These are phyloP conservation scores for Burhinus oedicnemus DNA, from an alignment of 2,113 vertebrate genomes.

Conservation along the genomic window DNA sequence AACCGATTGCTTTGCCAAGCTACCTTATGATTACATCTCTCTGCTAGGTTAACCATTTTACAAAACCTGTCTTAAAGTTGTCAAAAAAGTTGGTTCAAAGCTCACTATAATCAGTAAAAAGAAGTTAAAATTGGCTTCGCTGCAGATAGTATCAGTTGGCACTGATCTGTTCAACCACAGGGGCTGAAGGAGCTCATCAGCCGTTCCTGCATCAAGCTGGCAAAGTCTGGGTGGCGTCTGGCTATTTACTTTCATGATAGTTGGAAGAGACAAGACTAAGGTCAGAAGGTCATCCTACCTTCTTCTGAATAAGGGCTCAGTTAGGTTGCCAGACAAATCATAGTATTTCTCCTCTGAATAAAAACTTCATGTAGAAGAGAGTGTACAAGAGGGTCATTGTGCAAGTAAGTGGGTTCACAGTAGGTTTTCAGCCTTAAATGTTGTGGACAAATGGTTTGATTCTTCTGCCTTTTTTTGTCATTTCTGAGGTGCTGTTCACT, in stretches of 20 bases:
- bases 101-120: not conserved
- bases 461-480: accelerated
- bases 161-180: not conserved
- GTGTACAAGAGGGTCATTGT: not conserved
- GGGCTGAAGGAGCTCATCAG: not conserved
- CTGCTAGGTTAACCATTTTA: not conserved
- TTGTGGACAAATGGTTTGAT: not conserved
- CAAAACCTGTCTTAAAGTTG: not conserved
- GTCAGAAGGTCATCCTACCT: not conserved
- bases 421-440: not conserved
- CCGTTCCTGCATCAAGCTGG: not conserved
- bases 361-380: not conserved
- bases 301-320: not conserved
- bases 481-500: not conserved
- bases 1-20: not conserved
- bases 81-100: not conserved
- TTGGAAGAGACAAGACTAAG: not conserved
- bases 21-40: not conserved
- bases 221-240: not conserved
- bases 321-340: not conserved
- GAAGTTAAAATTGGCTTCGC: not conserved
- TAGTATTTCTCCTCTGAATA: not conserved
- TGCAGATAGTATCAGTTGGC: not conserved
- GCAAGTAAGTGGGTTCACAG: not conserved
- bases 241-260: not conserved